Base-by-base conservation (phyloP, 2,888 invertebrate species). In the Mermis nigrescens region DNA sequence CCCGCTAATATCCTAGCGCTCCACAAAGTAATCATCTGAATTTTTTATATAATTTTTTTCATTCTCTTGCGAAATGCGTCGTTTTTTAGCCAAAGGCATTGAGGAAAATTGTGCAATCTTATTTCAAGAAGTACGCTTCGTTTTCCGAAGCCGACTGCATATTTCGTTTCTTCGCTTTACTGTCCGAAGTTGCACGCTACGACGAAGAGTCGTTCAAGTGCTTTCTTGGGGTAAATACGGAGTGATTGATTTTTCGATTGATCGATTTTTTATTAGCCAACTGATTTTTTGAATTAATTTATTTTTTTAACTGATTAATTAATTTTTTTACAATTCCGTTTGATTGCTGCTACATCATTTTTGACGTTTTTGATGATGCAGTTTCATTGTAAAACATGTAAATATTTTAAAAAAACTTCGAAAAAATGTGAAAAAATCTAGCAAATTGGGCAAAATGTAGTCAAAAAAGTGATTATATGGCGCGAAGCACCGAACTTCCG, bases 181-280 rank as follows among this genome's bases (percentile, higher is more conserved):
- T 98, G 68, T 82, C 83, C 72, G 81, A 82, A 55, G 84, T 91
- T 71, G 85, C 84, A 72, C 83, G 84, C 65, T 94, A 84, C 74
- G 89, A 92, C 73, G 84, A 89, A 67, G 95, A 95, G 76, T 82
- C 84, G 62, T 95, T 92, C 77, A 82, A 85, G 61, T 92, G 91
- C 67, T 86, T 88, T 65, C 80, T 95, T 63, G 94, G 92, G 71
- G 82, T 82, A 73, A 78, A 80, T 19, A 27, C 7, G 29, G 29
- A 28, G 4, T 3, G 29, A 4, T 53, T 53, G 46, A 22, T 31
- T 55, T 19, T 46, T 61, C 38, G 19, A 4, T 48, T 26, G 52
- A 22, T 28, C n/a, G n/a, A 38, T 28, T 1, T 26, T 28, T 61
- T 63, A 73, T 46, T 72, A 82, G 81, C 84, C 86, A n/a, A n/a